Evolutionary conservation across 2,888 invertebrate genomes (phyloP), one percentile per base, ranked within the genome.

Genomic region (Agrypnus murinus): DNA sequence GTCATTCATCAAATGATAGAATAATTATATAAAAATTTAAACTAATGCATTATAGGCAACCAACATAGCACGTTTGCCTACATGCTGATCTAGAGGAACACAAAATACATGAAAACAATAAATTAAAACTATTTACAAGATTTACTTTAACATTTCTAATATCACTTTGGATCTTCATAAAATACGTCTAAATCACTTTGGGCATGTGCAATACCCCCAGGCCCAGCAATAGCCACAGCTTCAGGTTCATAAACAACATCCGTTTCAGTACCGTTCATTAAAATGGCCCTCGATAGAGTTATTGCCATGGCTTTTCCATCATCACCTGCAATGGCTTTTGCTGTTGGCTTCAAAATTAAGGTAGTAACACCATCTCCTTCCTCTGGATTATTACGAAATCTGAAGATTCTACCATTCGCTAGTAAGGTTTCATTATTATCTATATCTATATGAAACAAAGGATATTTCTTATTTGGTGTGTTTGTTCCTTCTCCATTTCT

Each of bases 191-290:
- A 87, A 82, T 93, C 92, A 65, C 93, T 92, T 80, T 92, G 89
- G 0, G 93, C 93, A 80, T 93, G 92, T 0, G 93, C 93, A 57
- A 91, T 89, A 7, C 93, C 93, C 3, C 93, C 93, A 34, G 92
- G 92, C 5, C 93, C 93, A 1, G 89, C 93, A 3, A 93, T 88
- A 2, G 93, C 93, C 0, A 92, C 88, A 0, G 93, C 91, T 71
- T 89, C 87, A 1, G 93, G 93, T 73, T 89, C 87, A 80, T 92
- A 92, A 15, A 90, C 84, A 53, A 93, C 89, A 71, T 90, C 89
- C 0, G 90, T 91, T 65, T 87, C 86, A 45, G 87, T 87, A 19
- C 91, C 90, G 74, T 87, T 86, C 65, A 89, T 87, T 12, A 93
- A 84, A 31, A 92, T 82, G 7, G 93, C 93, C 75, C 87, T 87